Base-by-base conservation (phyloP, 2,888 invertebrate genomes). In the Allophyes oxyacanthae region DNA sequence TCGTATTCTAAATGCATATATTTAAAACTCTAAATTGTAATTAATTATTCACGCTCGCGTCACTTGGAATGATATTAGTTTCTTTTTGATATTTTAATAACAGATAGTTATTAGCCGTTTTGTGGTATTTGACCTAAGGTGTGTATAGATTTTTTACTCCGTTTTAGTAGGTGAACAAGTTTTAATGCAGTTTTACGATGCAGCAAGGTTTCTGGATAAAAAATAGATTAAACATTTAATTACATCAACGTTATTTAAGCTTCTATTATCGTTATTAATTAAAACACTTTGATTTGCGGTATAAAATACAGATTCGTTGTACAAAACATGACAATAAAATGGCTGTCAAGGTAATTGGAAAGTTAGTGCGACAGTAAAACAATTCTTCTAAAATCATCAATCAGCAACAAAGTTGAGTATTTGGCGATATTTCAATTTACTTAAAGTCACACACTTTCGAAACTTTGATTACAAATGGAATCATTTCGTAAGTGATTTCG, bases 1-100 rank as follows among this genome's bases (percentile, higher is more conserved):
- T 69, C 65, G 71, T 77, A 72, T 74, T 76, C 72, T 56, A 75
- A 70, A 76, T 61, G 55, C 72, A 76, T 75, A 74, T 62, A 71
- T 75, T 20, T 60, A 60, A 46, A 56, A 62, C 42, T 60, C 50
- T 41, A 64, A 64, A 64, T 55, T 30, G 25, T 57, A 57, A 63
- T 64, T 72, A 75, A 75, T 75, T 57, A 72, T 60, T 55, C 38
- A 65, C 45, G 40, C 14, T 56, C 30, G 28, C 49, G 28, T 55
- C 37, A 56, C 43, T 51, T n/a, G 11, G 10, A 42, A 37, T 14
- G 28, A 6, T 32, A 30, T 49, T 44, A 50, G 2, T 52, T 45
- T 41, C 44, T 50, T 58, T 42, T 11, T 25, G 6, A 41, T 34
- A 38, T 44, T 50, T 3, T 30, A 13, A 50, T 54, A 41, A 53